Percentiles rank a stretch among this genome's conserved stretches.
Conservation (phyloP, 2,797 vertebrate genomes). For the Pangasius larnaudii region DNA sequence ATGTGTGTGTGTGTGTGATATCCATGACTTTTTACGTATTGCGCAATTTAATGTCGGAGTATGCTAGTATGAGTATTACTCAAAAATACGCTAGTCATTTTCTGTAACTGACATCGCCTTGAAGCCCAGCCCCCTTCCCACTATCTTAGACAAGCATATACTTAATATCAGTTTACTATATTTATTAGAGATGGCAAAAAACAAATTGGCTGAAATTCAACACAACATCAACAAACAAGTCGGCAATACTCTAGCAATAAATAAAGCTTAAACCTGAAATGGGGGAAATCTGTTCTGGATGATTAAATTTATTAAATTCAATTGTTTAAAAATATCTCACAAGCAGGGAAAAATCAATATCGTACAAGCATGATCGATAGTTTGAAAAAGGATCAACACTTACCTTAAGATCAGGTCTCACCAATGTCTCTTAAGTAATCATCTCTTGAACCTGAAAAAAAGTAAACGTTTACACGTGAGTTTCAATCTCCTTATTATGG, state of each 20-base stretch:
- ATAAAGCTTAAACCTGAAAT: neutral
- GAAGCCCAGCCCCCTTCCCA: neutral
- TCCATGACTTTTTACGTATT: neutral
- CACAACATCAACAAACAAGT: neutral
- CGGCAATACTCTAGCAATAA: neutral
- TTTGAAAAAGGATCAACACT: neutral
- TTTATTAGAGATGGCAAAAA: neutral
- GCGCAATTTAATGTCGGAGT: neutral
- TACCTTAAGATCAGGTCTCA: constrained; percentile 20
- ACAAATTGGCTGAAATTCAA: neutral
- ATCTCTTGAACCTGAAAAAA: constrained; percentile 12
- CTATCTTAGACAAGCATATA: neutral
- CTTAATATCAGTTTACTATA: neutral
- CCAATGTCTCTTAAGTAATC: neutral
- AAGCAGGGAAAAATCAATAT: neutral
- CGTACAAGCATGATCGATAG: neutral
- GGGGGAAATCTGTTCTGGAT: no score
- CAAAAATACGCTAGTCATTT: neutral
- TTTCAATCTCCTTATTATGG: neutral
- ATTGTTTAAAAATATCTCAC: neutral
- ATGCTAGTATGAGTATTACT: neutral
- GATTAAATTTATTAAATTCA: neutral
- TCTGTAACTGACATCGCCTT: neutral
- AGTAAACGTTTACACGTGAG: neutral
- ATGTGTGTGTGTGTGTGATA: neutral